Evolutionary conservation across 2,888 invertebrate species (phyloP), one percentile per base, ranked within the genome.

Genomic region (Halocaridina rubra): DNA sequence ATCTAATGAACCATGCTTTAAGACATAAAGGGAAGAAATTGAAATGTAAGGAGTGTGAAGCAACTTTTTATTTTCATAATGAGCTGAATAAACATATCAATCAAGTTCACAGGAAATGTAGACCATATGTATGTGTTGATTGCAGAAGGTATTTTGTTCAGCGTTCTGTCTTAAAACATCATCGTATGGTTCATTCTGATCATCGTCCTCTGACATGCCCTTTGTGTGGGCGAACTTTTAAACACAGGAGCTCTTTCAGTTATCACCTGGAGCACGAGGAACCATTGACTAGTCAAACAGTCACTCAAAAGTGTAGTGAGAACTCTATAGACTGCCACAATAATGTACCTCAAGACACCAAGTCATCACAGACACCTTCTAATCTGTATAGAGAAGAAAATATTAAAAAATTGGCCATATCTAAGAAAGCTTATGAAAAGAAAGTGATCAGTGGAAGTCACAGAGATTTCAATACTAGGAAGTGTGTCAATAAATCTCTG

Each of bases 141-240:
- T 82, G 82, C 57, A 72, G 82, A 7, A 76, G 82, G 13, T 71
- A 77, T 3, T 82, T 82, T 29, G 77, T 76, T 24, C 82, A 82
- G 59, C 82, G 82, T 3, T 82, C 82, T 1, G 82, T 82, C n/a
- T 39, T 82, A 10, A 77, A 72, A 32, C 82, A 82, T 46, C 82
- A 82, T 29, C 59, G 77, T 1, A 77, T 76, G 53, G 71, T 77
- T 10, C 82, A 82, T 29, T 71, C 82, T 1, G 71, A 77, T 2
- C 82, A 69, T 19, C 46, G 81, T 22, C 69, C 59, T 33, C 59
- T 80, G 19, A 72, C 59, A 3, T 80, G 80, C 39, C 80, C 72
- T 13, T 33, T 74, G 2, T 80, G 80, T 80, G 80, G 80, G 22
- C 57, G 72, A 7, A 80, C 80, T 2, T 80, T 80, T 72, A 80